Evolutionary conservation across 1,140 invertebrate species (phyloP), one percentile per base, ranked within the genome.

Genomic region (Scaptomyza graminum): DNA sequence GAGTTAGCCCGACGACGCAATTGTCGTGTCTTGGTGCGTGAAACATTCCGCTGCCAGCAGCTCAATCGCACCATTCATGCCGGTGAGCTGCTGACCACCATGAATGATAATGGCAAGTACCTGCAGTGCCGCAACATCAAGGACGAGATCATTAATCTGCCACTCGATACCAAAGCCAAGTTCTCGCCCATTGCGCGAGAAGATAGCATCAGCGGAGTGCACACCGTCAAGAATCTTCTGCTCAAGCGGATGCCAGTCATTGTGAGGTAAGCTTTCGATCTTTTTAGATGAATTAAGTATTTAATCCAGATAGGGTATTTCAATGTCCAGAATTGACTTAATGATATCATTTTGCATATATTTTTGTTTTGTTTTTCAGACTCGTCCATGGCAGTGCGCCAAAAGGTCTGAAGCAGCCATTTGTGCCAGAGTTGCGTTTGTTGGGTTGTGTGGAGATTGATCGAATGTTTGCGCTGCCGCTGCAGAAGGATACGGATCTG

Each of bases 151-250:
- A 93, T 98, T 3, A 94, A 97, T 76, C 92, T 98, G 55, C 95
- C 95, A 49, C 93, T 97, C 88, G 97, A 98, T 74, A 96, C 97
- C 90, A 95, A 96, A 84, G 97, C 96, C 6, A 95, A 96, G 80
- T 98, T 98, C 92, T 98, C 97, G 76, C 96, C 96, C 1, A 93
- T 98, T 18, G 97, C 97, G 31, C 95, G 96, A 84, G 96, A 97
- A 91, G 96, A 97, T 78, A 98, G 97, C 92, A 98, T 98, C 69
- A 96, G 96, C 88, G 97, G 97, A 5, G 97, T 98, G 11, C 97
- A 98, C 91, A 96, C 96, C 50, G 96, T 95, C 6, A 95, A 96
- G 79, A 97, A 97, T 84, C 93, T 99, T 54, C 92, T 98, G 37
- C 95, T 95, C 70, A 98, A 98, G 90, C 93, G 97, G 63, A 94